Percentiles rank a stretch among this genome's conserved stretches.
Conservation (phyloP, 2,888 invertebrate genomes). For the Lasioglossum marginatum region DNA sequence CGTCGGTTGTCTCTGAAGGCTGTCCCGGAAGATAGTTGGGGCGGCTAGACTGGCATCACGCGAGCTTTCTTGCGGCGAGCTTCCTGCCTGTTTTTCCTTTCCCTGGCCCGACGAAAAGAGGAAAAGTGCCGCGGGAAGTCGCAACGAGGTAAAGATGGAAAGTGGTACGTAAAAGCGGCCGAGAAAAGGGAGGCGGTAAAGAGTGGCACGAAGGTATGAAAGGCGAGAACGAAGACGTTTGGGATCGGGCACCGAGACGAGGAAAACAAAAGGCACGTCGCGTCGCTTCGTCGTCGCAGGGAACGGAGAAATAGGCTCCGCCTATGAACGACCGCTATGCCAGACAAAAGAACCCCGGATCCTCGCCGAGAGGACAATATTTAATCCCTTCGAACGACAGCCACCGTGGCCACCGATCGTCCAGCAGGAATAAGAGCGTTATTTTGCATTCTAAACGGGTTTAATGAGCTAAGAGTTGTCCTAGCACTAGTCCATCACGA, state of each 20-base stretch:
- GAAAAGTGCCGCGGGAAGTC: slow-evolving; percentile 46
- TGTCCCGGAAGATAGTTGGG: slow-evolving; percentile 43
- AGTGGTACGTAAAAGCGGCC: slow-evolving; percentile 36
- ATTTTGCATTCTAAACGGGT: slow-evolving; percentile 40
- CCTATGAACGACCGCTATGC: slow-evolving; percentile 40
- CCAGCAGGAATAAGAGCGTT: slow-evolving; percentile 9
- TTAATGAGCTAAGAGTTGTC: slow-evolving; percentile 23
- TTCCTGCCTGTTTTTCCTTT: slow-evolving; percentile 30
- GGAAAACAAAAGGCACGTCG: slow-evolving; percentile 58
- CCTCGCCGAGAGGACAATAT: slow-evolving; percentile 56
- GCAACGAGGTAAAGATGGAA: slow-evolving; percentile 37
- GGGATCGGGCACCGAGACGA: slow-evolving; percentile 37
- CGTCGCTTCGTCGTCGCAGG: slow-evolving; percentile 28
- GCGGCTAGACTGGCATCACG: slow-evolving; percentile 21
- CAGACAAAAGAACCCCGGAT: slow-evolving; percentile 47
- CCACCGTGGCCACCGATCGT: slow-evolving; percentile 20
- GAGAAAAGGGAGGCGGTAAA: neutral
- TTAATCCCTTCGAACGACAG: slow-evolving; percentile 53
- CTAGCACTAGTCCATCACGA: neutral
- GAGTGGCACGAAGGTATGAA: slow-evolving; percentile 22
- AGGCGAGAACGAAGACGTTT: slow-evolving; percentile 57
- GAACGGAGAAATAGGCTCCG: slow-evolving; percentile 53
- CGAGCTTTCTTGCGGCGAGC: slow-evolving; percentile 44
- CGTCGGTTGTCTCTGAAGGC: slow-evolving; percentile 41
- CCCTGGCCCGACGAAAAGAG: neutral